A percentile compares a stretch with the other conserved stretches of the same genome.
These are phyloP conservation scores for Corbicula japonica DNA, from an alignment of 2,888 invertebrate species.

Conservation along the genomic window DNA sequence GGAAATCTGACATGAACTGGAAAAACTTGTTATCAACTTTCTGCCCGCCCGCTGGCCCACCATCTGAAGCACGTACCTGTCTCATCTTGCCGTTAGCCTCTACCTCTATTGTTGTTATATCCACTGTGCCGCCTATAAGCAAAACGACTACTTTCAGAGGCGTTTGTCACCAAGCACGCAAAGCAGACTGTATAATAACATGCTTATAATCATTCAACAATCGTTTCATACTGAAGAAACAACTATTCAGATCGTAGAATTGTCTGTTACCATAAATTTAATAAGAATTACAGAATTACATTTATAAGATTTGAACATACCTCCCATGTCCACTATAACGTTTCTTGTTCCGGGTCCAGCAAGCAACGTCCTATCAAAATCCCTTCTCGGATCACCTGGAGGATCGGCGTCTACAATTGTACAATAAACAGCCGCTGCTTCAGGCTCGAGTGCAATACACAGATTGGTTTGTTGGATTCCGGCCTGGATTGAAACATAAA, in stretches of 20 bases:
- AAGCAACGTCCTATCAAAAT: constrained; percentile 30
- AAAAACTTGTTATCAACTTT: constrained; percentile 44
- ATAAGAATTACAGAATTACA: too few relatives aligned
- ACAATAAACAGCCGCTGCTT: constrained; percentile 46
- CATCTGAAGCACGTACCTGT: constrained; percentile 40
- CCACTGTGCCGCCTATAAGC: constrained; percentile 52
- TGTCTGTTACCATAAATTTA: too few relatives aligned
- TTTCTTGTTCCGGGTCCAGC: constrained; percentile 45
- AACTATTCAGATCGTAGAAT: too few relatives aligned
- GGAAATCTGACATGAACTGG: constrained; percentile 18
- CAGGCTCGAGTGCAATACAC: constrained; percentile 43
- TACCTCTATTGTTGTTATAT: constrained; percentile 46
- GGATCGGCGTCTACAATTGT: constrained; percentile 29
- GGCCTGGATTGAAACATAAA: constrained; percentile 34
- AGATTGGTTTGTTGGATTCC: constrained; percentile 29
- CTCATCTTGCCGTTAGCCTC: constrained; percentile 38
- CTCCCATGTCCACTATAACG: constrained; percentile 57
- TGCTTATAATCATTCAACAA: too few relatives aligned
- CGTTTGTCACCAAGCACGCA: too few relatives aligned
- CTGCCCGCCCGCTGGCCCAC: constrained; percentile 43
- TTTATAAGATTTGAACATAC: too few relatives aligned
- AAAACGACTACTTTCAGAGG: too few relatives aligned
- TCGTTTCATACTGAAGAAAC: too few relatives aligned
- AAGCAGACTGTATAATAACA: too few relatives aligned
- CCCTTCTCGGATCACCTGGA: constrained; percentile 27